Percentiles rank a stretch among this genome's conserved stretches.
Conservation (phyloP, 2,888 invertebrate genomes). For the Pristionchus japonicus region DNA sequence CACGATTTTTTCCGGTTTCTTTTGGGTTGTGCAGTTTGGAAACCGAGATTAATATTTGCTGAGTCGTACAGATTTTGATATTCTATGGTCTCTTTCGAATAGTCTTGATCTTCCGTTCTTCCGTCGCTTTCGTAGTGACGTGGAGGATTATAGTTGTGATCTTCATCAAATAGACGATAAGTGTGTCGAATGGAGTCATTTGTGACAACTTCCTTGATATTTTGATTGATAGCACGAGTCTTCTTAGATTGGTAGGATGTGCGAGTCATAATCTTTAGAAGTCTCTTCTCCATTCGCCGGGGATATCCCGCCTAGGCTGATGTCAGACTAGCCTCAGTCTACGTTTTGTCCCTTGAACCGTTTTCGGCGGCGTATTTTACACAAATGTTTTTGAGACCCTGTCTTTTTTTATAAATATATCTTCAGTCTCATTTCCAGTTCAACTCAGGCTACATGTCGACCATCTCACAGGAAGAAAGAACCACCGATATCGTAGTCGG, state of each 20-base stretch:
- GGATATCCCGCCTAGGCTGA: neutral
- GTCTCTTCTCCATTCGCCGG: neutral
- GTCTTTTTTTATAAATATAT: too few species aligned
- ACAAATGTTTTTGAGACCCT: too few species aligned
- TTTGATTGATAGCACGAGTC: neutral
- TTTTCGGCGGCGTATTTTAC: too few species aligned
- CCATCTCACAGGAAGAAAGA: neutral
- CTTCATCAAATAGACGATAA: neutral
- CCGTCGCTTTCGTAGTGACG: neutral
- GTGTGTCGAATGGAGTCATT: too few species aligned
- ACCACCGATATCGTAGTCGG: slow-evolving; percentile 11
- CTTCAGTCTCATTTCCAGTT: neutral
- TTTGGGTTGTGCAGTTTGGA: too few species aligned
- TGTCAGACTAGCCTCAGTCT: neutral
- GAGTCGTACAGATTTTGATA: too few species aligned
- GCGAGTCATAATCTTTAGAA: slow-evolving; percentile 7
- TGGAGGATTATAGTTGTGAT: neutral
- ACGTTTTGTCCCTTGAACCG: too few species aligned
- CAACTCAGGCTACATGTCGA: neutral
- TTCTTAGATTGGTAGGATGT: neutral
- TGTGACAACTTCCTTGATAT: neutral
- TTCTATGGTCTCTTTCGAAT: too few species aligned
- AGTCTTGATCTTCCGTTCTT: too few species aligned
- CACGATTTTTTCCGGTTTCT: too few species aligned
- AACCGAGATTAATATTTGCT: too few species aligned